These are phyloP conservation scores for Acronicta psi DNA, from an alignment of 2,888 invertebrate genomes.

Conservation along the genomic window DNA sequence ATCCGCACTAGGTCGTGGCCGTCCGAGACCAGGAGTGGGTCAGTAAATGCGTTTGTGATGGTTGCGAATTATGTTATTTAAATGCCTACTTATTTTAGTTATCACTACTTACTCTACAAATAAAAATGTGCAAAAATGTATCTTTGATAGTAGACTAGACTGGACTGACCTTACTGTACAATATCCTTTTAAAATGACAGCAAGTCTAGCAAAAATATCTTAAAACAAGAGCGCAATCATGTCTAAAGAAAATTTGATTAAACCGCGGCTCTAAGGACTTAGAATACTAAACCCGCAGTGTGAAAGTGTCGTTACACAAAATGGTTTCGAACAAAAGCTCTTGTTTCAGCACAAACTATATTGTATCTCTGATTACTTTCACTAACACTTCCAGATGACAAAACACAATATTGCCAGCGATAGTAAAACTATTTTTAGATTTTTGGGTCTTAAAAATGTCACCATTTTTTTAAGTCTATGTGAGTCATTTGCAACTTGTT, in stretches of 20 bases:
- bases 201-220: slow-evolving; percentile 17
- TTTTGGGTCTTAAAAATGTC: too few species aligned
- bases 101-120: too few species aligned
- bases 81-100: too few species aligned
- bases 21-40: too few species aligned
- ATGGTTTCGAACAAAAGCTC: slow-evolving; percentile 37
- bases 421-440: background rate
- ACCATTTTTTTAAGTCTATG: too few species aligned
- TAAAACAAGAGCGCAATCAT: slow-evolving; percentile 33
- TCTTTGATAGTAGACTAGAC: too few species aligned
- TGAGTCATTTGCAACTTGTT: too few species aligned
- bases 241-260: slow-evolving; percentile 48
- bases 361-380: slow-evolving; percentile 34
- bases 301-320: slow-evolving; percentile 33
- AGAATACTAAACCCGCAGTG: slow-evolving; percentile 26
- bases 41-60: too few species aligned
- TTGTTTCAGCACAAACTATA: slow-evolving; percentile 32
- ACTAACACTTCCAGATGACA: slow-evolving; percentile 16
- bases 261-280: slow-evolving; percentile 29
- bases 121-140: too few species aligned
- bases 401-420: slow-evolving; percentile 7
- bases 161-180: background rate
- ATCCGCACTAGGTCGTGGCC: too few species aligned
- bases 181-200: background rate
- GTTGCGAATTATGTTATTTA: too few species aligned